Base-by-base conservation (phyloP, 2,888 invertebrate genomes). In the Amorpha juglandis region DNA sequence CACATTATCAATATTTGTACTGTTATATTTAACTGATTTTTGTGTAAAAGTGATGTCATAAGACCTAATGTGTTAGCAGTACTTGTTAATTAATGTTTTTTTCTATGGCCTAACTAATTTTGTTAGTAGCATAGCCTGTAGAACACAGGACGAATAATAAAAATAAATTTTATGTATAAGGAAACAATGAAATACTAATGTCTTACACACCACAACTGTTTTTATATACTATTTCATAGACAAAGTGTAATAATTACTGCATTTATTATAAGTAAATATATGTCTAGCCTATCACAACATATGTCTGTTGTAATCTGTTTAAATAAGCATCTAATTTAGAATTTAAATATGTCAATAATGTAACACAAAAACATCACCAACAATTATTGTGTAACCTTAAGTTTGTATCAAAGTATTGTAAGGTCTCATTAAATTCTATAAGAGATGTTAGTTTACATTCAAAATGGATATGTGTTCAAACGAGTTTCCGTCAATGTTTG, bases 21-120 rank as follows among this genome's bases (percentile, higher is more conserved):
- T 55, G 14, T 47, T 21, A 65, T 55, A 52, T 33, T 47, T 53
- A 58, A 33, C 69, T 71, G 73, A 73, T 74, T 73, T 58, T 58
- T 1, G 19, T 12, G n/a, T 16, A 19, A 33, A 52, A 8, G 42
- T 58, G 58, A 58, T 58, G 38, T 42, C 19, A 38, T 58, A 58
- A 38, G n/a, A 27, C 27, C 27, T 27, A 27, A 27, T 27, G 27
- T 27, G 27, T 27, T 27, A 27, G 4, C 4, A 4, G 27, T 42
- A 52, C 16, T 38, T 16, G 38, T 42, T 38, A 58, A 42, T 19
- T 58, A 58, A 58, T 58, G 42, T 12, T 19, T 35, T 27, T 27
- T 27, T 27, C 4, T 27, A 4, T 27, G 27, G 27, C 27, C 27
- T 27, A 27, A 27, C 27, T 4, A 27, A 1, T 27, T 4, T 27